Percentiles rank a stretch among this genome's conserved stretches.
phyloP scores from a whole-genome alignment of 2,797 vertebrate species.

The Sebastes hubbsi region DNA sequence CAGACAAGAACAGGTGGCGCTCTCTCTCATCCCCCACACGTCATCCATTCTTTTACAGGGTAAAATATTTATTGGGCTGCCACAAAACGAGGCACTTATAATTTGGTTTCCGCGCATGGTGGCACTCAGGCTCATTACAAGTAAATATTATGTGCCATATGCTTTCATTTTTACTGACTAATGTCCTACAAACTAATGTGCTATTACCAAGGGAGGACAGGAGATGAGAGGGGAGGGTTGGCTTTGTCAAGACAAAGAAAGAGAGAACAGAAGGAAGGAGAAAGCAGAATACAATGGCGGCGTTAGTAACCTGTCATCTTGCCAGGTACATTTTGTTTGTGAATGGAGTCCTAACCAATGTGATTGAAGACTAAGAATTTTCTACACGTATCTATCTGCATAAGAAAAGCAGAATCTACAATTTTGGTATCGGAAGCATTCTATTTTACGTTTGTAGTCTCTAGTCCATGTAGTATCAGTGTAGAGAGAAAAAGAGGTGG shows the following conservation, averaged over 20 bases:
- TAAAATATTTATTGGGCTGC: slow-evolving; percentile 74
- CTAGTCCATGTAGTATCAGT: neutral
- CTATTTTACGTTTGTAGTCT: neutral
- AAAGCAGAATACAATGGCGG: neutral
- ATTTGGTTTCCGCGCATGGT: slow-evolving; percentile 67
- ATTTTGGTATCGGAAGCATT: no score
- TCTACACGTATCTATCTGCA: neutral
- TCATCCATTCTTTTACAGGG: slow-evolving; percentile 65
- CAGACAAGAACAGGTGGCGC: slow-evolving; percentile 66
- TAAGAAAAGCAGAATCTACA: no score
- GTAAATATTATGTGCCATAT: slow-evolving; percentile 72
- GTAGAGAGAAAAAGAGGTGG: neutral
- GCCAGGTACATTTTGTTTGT: neutral
- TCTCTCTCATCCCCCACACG: slow-evolving; percentile 29
- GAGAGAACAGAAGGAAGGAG: neutral
- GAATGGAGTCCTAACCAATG: neutral
- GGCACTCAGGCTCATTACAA: slow-evolving; percentile 69
- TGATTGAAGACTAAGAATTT: neutral
- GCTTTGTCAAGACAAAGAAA: slow-evolving; percentile 24
- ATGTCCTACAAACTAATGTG: slow-evolving; percentile 59
- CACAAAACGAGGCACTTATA: slow-evolving; percentile 58
- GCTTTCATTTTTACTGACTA: slow-evolving; percentile 69
- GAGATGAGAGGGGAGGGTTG: slow-evolving; percentile 35
- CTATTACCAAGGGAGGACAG: slow-evolving; percentile 36
- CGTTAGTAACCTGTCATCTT: neutral